Conservation (phyloP, 2,113 vertebrate genomes). For the Poecile atricapillus region DNA sequence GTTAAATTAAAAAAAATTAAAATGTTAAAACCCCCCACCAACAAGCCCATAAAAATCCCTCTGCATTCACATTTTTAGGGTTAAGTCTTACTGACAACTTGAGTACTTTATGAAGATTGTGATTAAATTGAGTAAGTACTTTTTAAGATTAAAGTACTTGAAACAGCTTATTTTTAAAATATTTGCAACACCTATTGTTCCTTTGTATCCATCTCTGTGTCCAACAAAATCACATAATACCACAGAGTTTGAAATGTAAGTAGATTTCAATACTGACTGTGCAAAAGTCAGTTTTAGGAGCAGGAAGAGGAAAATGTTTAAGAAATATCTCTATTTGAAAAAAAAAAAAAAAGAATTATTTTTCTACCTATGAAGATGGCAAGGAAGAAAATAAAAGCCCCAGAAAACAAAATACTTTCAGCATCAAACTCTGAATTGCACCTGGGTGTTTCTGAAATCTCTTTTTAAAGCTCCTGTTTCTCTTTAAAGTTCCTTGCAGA, state of each 20-base stretch:
- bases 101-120: neutral
- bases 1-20: neutral
- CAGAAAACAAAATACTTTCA: neutral
- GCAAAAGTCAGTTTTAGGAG: neutral
- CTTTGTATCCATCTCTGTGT: conserved; percentile 24
- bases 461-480: neutral
- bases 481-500: neutral
- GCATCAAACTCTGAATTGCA: neutral
- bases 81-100: conserved; percentile 31
- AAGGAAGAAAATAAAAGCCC: neutral
- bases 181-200: conserved; percentile 23
- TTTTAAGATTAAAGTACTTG: conserved; percentile 48
- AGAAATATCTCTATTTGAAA: neutral
- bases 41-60: neutral
- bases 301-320: neutral
- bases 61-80: neutral
- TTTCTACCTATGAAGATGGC: neutral
- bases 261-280: conserved; percentile 20
- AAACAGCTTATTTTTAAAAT: conserved; percentile 10
- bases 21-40: neutral
- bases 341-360: neutral
- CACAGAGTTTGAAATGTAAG: conserved; percentile 24
- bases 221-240: conserved; percentile 41
- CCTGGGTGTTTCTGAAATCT: neutral
- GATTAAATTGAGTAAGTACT: conserved; percentile 37